A percentile compares a stretch with the other conserved stretches of the same genome.
Conservation (phyloP, 1,140 invertebrate genomes). For the Anastrepha ludens region DNA sequence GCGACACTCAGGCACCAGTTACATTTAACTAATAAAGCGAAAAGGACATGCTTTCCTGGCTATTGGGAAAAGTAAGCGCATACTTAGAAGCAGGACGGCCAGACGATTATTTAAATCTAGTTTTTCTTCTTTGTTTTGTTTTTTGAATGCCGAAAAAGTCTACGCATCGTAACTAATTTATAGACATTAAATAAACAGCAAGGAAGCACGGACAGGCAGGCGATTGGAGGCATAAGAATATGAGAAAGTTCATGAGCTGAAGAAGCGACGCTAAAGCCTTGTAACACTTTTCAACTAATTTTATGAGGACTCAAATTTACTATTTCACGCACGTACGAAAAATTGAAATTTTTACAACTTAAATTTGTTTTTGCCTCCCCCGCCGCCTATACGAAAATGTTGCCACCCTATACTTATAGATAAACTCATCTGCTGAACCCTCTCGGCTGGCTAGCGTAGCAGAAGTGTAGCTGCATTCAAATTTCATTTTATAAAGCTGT, state of each 20-base stretch:
- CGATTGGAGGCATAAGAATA: not conserved
- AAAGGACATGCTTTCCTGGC: not conserved
- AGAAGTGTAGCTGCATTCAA: not conserved
- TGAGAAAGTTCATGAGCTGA: not conserved
- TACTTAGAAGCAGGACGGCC: not conserved
- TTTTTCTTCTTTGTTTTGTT: not conserved
- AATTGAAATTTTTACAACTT: constrained; percentile 43
- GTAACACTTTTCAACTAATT: not conserved
- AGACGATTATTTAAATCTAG: constrained; percentile 28
- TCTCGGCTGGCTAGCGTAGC: too few relatives aligned
- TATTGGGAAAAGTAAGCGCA: not conserved
- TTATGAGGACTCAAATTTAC: not conserved
- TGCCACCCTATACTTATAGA: not conserved
- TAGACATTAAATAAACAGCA: not conserved
- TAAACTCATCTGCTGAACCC: not conserved
- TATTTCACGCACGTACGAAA: constrained; percentile 26
- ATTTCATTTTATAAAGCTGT: constrained; percentile 25
- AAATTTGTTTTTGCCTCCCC: not conserved
- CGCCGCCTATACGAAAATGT: not conserved
- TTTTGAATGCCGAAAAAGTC: not conserved
- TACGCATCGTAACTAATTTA: not conserved
- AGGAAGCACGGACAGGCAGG: not conserved
- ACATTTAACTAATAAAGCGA: constrained; percentile 48
- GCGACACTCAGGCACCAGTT: constrained; percentile 17
- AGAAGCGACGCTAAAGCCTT: not conserved